Evolutionary conservation across 2,888 invertebrate genomes (phyloP).

Genomic region (Drosophila borealis): DNA sequence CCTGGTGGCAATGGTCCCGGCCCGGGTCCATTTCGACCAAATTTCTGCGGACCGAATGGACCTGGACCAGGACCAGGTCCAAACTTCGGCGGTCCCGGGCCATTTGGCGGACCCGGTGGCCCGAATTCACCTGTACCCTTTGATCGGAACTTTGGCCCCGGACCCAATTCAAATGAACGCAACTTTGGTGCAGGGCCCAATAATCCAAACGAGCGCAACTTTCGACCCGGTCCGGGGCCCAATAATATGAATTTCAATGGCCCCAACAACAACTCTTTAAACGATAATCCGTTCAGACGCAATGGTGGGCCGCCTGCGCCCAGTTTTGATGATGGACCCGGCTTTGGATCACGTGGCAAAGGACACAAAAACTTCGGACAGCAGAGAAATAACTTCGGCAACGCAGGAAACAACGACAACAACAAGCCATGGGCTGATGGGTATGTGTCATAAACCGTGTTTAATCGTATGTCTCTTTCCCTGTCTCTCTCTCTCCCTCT

Average conservation of each 20-base stretch:
- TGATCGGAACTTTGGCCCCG: constrained; percentile 22
- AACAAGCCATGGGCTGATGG: constrained; percentile 62
- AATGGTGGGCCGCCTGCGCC: constrained; percentile 43
- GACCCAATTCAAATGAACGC: constrained; percentile 29
- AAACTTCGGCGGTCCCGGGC: constrained; percentile 32
- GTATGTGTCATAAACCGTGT: constrained; percentile 62
- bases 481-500: constrained; percentile 3
- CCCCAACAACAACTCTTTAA: constrained; percentile 35
- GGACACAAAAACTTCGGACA: constrained; percentile 30
- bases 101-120: constrained; percentile 34
- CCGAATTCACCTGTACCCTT: constrained; percentile 11
- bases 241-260: constrained; percentile 39
- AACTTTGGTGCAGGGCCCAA: constrained; percentile 39
- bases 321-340: constrained; percentile 46
- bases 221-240: constrained; percentile 32
- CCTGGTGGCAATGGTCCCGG: constrained; percentile 28
- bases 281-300: constrained; percentile 77
- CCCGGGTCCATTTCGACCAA: constrained; percentile 33
- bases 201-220: constrained; percentile 33
- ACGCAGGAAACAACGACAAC: constrained; percentile 36
- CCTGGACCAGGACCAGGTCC: constrained; percentile 40
- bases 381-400: constrained; percentile 33
- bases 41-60: constrained; percentile 46
- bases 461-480: constrained; percentile 3
- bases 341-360: constrained; percentile 29